Evolutionary conservation across 2,888 invertebrate species (phyloP), one percentile per base, ranked within the genome.

Genomic region (Adela reaumurella): DNA sequence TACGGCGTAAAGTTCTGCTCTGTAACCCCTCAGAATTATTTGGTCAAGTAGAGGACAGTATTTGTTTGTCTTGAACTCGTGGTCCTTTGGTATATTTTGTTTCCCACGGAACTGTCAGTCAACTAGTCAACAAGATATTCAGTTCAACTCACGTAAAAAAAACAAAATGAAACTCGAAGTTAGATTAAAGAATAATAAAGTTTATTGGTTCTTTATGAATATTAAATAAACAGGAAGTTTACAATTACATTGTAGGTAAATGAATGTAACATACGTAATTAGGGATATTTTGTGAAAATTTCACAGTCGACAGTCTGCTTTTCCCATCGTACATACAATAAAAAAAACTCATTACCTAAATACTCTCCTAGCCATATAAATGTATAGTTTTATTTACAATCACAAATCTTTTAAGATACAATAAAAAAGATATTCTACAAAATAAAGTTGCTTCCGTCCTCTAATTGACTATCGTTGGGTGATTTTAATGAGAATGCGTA

Each of bases 381-480:
- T 35, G 6, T 35, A 35, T 35, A 35, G 14, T 35, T 8, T 35
- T 35, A 35, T 35, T 35, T 35, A 35, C 35, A 35, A 35, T 35
- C 35, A 35, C 35, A 35, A 35, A 35, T 35, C 35, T 35, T 35
- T 35, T 14, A 14, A 35, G 35, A 8, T 35, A 35, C 35, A 35
- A 35, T 35, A 35, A 35, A 35, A 45, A 20, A 45, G 19, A 19
- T 17, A 19, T 20, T 62, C 66, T 74, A 73, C 62, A 70, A 48
- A 70, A 71, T 68, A 71, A 72, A 72, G 71, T 71, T 76, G 73
- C 67, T 68, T 70, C 68, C 68, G 59, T 35, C 71, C 64, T 61
- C 74, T 78, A 78, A 77, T 74, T 78, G 77, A 78, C 77, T 78
- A 78, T 78, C 77, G 77, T 78, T 78, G 77, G 77, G 77, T 77